These are phyloP conservation scores for Epirrhoe alternata DNA, from an alignment of 2,888 invertebrate genomes.

Conservation along the genomic window DNA sequence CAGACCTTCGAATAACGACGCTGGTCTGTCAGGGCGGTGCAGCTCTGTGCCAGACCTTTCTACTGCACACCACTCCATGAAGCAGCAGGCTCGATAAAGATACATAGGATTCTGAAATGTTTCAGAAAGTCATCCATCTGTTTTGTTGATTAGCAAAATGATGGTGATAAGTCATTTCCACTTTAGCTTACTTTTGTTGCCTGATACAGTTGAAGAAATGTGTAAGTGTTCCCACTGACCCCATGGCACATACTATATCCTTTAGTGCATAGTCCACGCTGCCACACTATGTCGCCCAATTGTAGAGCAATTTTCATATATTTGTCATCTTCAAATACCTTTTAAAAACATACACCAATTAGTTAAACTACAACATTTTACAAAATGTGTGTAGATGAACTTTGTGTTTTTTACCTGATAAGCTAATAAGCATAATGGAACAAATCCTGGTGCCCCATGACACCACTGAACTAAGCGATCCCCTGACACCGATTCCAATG, in stretches of 20 bases:
- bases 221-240: slow-evolving; percentile 94
- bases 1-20: slow-evolving; percentile 93
- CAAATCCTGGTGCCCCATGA: slow-evolving; percentile 96
- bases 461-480: slow-evolving; percentile 97
- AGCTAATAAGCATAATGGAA: slow-evolving; percentile 88
- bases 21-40: slow-evolving; percentile 91
- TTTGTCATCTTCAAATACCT: slow-evolving; percentile 88
- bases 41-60: slow-evolving; percentile 88
- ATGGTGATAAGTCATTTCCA: not conserved
- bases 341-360: slow-evolving; percentile 8
- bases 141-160: not conserved
- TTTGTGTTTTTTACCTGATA: slow-evolving; percentile 80
- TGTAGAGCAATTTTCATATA: slow-evolving; percentile 89
- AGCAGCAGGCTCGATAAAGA: slow-evolving; percentile 91
- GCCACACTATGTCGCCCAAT: slow-evolving; percentile 92
- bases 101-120: slow-evolving; percentile 87
- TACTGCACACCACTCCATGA: slow-evolving; percentile 92
- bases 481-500: slow-evolving; percentile 86
- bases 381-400: not conserved
- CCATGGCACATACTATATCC: slow-evolving; percentile 96
- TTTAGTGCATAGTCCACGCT: slow-evolving; percentile 91
- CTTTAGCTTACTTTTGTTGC: slow-evolving; percentile 86
- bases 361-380: not conserved
- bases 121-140: not conserved
- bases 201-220: slow-evolving; percentile 91